These are phyloP conservation scores for Sturnus vulgaris DNA, from an alignment of 2,113 vertebrate genomes.

Conservation along the genomic window DNA sequence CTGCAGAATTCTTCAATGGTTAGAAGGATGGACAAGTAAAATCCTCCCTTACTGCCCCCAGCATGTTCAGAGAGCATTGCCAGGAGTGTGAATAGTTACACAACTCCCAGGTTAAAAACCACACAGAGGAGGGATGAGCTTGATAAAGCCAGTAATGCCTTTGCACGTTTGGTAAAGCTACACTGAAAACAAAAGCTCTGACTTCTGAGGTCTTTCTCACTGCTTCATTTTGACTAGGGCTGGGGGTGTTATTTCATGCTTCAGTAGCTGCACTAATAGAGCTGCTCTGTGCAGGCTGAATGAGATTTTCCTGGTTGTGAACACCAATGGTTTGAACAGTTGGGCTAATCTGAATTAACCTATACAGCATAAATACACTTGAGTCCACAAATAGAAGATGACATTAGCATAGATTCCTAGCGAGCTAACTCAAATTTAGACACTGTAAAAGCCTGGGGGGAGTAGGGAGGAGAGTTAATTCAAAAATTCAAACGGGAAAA, in stretches of 20 bases:
- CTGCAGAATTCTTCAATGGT: not conserved
- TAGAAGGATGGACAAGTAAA: not conserved
- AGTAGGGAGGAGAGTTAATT: not conserved
- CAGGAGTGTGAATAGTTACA: not conserved
- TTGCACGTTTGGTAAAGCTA: not conserved
- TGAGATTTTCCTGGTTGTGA: conserved; percentile 45
- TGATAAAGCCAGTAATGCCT: not conserved
- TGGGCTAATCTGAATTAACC: conserved; percentile 58
- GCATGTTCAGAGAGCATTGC: not conserved
- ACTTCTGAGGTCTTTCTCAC: conserved; percentile 2
- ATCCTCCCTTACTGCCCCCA: not conserved
- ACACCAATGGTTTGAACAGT: conserved; percentile 24
- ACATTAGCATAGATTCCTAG: conserved; percentile 39
- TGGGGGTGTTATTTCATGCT: conserved; percentile 30
- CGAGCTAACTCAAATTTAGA: conserved; percentile 5
- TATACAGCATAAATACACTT: conserved; percentile 19
- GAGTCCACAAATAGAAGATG: conserved; percentile 29
- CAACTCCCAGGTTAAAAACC: not conserved
- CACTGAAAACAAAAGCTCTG: not conserved
- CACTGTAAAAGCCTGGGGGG: not conserved
- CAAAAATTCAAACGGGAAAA: not conserved
- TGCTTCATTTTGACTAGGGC: not conserved
- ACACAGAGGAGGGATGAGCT: not conserved
- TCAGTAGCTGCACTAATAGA: conserved; percentile 24
- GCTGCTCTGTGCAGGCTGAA: conserved; percentile 4